Evolutionary conservation across 2,797 vertebrate genomes (phyloP).

Genomic region (Pogoniulus pusillus): DNA sequence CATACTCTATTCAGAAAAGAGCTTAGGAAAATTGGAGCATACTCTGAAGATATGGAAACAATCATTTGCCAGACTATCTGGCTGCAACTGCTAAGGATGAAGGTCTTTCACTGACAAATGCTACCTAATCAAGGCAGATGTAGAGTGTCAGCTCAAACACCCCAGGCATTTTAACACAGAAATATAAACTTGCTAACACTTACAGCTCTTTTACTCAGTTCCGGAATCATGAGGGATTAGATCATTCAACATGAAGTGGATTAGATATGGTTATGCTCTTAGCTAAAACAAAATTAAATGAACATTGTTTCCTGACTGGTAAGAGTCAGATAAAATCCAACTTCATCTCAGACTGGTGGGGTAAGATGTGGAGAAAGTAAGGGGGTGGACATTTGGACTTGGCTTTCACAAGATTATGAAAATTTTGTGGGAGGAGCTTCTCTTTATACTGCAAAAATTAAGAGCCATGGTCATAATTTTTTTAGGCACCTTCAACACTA

Average conservation of each 20-base stretch:
- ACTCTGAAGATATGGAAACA: not conserved
- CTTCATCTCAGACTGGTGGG: not conserved
- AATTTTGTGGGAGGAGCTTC: not conserved
- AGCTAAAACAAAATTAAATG: not conserved
- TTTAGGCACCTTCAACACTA: not conserved
- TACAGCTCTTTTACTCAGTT: not conserved
- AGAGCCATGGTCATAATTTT: not conserved
- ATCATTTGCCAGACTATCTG: not conserved
- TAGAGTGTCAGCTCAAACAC: not conserved
- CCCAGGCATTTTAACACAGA: not conserved
- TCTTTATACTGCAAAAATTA: not conserved
- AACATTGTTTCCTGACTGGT: not conserved
- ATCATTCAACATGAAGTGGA: not conserved
- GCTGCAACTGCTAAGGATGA: not conserved
- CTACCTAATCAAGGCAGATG: not conserved
- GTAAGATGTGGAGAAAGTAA: not conserved
- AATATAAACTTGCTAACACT: not conserved
- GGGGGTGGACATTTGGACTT: not conserved
- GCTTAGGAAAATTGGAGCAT: not conserved
- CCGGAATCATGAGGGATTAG: conserved; percentile 22
- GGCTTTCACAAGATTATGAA: not conserved
- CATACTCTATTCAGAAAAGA: not conserved
- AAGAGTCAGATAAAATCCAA: not conserved
- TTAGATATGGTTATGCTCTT: not conserved
- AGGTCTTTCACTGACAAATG: not conserved